Evolutionary conservation across 1,140 invertebrate species (phyloP).

Genomic region (Bombus polaris): DNA sequence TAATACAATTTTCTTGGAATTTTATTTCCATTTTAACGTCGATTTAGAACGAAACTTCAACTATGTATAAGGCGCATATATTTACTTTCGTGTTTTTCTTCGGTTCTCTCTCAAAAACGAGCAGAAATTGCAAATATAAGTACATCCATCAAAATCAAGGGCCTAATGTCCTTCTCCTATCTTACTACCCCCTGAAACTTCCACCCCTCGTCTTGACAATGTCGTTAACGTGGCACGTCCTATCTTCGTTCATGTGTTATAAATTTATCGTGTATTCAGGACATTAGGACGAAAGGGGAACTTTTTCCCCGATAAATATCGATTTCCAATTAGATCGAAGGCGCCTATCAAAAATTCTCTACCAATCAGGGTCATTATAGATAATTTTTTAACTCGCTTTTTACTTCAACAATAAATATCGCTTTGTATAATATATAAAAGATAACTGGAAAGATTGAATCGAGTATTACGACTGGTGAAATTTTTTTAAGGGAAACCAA

Average conservation of each 20-base stretch:
- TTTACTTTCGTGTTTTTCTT: background rate
- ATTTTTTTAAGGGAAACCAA: background rate
- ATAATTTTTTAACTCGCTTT: background rate
- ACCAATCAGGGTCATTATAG: background rate
- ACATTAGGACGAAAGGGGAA: conserved; percentile 7
- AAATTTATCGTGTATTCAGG: conserved; percentile 23
- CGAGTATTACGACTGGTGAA: no score
- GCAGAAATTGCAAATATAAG: background rate
- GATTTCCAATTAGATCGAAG: conserved; percentile 22
- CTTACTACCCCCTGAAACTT: background rate
- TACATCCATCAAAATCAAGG: conserved; percentile 21
- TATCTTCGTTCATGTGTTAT: conserved; percentile 36
- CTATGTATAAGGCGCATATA: background rate
- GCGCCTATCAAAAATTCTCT: background rate
- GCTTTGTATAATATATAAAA: background rate
- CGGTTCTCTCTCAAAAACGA: no score
- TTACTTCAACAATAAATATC: background rate
- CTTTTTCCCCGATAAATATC: background rate
- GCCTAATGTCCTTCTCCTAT: background rate
- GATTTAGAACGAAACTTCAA: background rate
- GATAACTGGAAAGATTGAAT: background rate
- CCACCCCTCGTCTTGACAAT: background rate
- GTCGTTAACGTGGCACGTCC: conserved; percentile 4
- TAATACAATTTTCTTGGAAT: background rate
- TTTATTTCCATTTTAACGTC: background rate